Conservation (phyloP, 1,140 invertebrate species). For the Gryon sp. region DNA sequence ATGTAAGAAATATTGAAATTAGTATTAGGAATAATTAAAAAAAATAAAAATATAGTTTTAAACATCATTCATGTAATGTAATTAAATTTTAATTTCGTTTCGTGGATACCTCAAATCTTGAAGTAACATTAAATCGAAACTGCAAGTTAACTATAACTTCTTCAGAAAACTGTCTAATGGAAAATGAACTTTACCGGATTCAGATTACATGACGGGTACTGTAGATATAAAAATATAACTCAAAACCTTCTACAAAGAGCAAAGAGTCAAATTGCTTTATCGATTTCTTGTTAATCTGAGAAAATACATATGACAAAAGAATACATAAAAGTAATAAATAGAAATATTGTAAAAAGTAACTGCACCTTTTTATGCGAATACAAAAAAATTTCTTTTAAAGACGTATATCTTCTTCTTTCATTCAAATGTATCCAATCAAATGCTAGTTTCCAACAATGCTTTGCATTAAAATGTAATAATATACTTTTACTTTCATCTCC, state of each 20-base stretch:
- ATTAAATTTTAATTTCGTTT: too few species aligned
- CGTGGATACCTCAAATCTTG: not conserved
- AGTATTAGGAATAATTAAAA: too few species aligned
- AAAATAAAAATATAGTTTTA: too few species aligned
- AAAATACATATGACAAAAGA: constrained; percentile 10
- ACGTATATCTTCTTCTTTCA: too few species aligned
- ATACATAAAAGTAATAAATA: constrained; percentile 8
- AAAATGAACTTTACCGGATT: constrained; percentile 17
- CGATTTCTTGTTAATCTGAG: constrained; percentile 22
- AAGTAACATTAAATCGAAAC: not conserved
- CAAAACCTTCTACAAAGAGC: constrained; percentile 40
- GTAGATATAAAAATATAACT: constrained; percentile 47
- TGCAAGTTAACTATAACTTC: constrained; percentile 14
- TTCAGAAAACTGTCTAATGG: constrained; percentile 7
- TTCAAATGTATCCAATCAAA: too few species aligned
- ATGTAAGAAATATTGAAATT: too few species aligned
- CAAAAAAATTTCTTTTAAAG: too few species aligned
- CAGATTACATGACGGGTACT: constrained; percentile 35
- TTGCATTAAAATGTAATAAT: too few species aligned
- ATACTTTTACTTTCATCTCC: too few species aligned
- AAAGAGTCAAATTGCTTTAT: constrained; percentile 40
- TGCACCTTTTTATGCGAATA: too few species aligned
- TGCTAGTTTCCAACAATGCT: too few species aligned
- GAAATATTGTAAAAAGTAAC: not conserved
- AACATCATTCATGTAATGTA: too few species aligned